phyloP scores from a whole-genome alignment of 2,113 vertebrate genomes.

The Carassius auratus region DNA sequence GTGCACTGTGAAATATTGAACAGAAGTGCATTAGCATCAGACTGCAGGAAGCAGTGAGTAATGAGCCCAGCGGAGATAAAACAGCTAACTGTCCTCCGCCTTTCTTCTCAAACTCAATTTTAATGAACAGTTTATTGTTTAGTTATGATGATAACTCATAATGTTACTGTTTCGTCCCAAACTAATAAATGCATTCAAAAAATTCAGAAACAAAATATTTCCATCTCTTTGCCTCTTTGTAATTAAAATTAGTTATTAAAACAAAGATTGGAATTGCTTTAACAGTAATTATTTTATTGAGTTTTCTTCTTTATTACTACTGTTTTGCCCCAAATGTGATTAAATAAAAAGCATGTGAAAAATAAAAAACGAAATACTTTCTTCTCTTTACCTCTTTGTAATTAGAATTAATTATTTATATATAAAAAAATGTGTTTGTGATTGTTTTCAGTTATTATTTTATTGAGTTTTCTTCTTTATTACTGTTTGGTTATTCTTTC shows the following conservation, averaged over 20 bases:
- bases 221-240: no score
- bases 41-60: not conserved
- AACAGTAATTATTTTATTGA: not conserved
- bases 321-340: no score
- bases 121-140: not conserved
- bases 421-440: no score
- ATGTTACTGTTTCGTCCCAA: not conserved
- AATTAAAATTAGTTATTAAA: no score
- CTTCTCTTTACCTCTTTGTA: no score
- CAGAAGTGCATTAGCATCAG: conserved; percentile 49
- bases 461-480: not conserved
- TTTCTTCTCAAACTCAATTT: not conserved
- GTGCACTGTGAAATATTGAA: conserved; percentile 74
- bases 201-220: not conserved
- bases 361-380: no score
- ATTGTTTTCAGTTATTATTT: not conserved
- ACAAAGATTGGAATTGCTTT: not conserved
- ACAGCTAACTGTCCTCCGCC: not conserved
- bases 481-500: no score
- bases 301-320: no score
- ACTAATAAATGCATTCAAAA: not conserved
- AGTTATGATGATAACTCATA: not conserved
- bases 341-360: no score
- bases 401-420: no score
- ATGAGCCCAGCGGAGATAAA: not conserved